A percentile compares a stretch with the other conserved stretches of the same genome.
phyloP scores from a whole-genome alignment of 1,140 invertebrate species.

The Drosophila nasuta region DNA sequence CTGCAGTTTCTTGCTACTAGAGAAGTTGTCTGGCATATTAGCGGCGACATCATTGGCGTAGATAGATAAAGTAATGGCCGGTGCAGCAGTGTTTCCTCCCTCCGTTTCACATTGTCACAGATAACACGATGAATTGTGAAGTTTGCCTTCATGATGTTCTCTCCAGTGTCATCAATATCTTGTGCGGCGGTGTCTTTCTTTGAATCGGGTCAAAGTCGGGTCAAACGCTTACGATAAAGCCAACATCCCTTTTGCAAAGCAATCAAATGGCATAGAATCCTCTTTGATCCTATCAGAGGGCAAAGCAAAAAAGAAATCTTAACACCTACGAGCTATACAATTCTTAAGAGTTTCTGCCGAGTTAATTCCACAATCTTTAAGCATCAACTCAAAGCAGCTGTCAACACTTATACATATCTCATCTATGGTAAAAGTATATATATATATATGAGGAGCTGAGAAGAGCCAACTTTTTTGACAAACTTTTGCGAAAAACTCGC shows the following conservation, averaged over 20 bases:
- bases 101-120: constrained; percentile 44
- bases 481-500: constrained; percentile 55
- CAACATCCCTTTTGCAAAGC: not conserved
- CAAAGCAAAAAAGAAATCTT: not conserved
- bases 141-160: constrained; percentile 44
- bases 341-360: constrained; percentile 4
- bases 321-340: constrained; percentile 8
- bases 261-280: constrained; percentile 23
- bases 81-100: constrained; percentile 39
- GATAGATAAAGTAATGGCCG: constrained; percentile 72
- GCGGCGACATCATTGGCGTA: constrained; percentile 69
- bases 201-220: constrained; percentile 31
- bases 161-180: constrained; percentile 50
- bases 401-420: constrained; percentile 42
- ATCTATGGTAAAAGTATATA: constrained; percentile 10
- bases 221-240: constrained; percentile 29
- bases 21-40: constrained; percentile 72
- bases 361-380: constrained; percentile 33
- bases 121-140: constrained; percentile 66
- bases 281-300: constrained; percentile 9
- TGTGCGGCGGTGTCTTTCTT: not conserved
- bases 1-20: not conserved
- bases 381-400: constrained; percentile 38
- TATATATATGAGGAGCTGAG: too few relatives aligned
- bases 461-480: constrained; percentile 33